Conservation (phyloP, 2,888 invertebrate genomes). For the Chrysolina haemoptera region DNA sequence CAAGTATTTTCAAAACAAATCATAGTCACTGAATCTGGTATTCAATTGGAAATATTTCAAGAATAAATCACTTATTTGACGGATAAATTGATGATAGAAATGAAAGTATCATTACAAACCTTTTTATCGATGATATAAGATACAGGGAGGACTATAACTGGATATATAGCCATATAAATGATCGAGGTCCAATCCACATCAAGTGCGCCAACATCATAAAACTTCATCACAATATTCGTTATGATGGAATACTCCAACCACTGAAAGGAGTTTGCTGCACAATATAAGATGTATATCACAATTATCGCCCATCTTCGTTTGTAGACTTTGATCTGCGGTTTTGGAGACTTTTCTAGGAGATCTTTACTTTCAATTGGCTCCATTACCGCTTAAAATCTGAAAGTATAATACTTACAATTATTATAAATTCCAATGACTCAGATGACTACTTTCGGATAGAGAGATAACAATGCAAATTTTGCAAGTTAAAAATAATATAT, state of each 20-base stretch:
- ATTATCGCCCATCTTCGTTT: constrained; percentile 87
- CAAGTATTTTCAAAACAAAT: too few species aligned
- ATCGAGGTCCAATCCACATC: constrained; percentile 96
- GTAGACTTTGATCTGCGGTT: constrained; percentile 74
- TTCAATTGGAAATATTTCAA: too few species aligned
- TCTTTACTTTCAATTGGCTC: constrained; percentile 36
- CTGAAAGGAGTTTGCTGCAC: constrained; percentile 92
- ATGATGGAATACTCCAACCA: constrained; percentile 98
- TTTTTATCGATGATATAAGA: constrained; percentile 94
- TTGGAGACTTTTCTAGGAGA: constrained; percentile 31
- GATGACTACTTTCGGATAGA: not conserved
- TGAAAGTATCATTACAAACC: constrained; percentile 74
- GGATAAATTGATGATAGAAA: too few species aligned
- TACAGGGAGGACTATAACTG: constrained; percentile 95
- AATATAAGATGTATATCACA: constrained; percentile 87
- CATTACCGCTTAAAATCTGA: constrained; percentile 19
- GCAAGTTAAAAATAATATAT: not conserved
- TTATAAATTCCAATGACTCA: not conserved
- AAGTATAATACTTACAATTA: not conserved
- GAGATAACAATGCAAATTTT: not conserved
- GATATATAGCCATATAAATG: constrained; percentile 96
- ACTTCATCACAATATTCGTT: constrained; percentile 83
- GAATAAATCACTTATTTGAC: too few species aligned
- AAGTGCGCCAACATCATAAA: constrained; percentile 80
- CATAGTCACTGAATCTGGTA: too few species aligned